Percentiles rank a stretch among this genome's conserved stretches.
Evolutionary conservation across 2,888 invertebrate species (phyloP).

Genomic region (Polydrusus tereticollis): DNA sequence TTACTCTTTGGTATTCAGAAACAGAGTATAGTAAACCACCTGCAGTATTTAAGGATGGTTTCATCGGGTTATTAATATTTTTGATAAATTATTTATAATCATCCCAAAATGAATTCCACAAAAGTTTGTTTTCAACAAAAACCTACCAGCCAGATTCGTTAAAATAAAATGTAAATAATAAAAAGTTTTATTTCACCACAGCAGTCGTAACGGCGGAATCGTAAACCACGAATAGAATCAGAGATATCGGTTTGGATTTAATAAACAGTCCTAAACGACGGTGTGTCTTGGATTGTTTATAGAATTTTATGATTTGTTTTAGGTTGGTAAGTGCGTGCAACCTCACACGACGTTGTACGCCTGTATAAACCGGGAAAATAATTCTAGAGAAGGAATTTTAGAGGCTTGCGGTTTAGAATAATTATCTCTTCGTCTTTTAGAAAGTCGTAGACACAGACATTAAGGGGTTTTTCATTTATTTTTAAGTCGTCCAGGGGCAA

Average conservation of each 20-base stretch:
- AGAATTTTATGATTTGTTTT: conserved; percentile 67
- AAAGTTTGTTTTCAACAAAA: conserved; percentile 32
- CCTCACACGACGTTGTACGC: conserved; percentile 64
- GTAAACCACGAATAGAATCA: conserved; percentile 32
- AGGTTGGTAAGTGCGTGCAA: conserved; percentile 66
- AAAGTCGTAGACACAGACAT: no score
- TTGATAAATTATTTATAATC: no score
- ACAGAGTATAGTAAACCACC: no score
- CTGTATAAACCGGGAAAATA: conserved; percentile 3
- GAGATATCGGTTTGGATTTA: conserved; percentile 43
- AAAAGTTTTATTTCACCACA: conserved; percentile 48
- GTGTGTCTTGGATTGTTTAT: conserved; percentile 60
- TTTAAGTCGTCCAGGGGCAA: no score
- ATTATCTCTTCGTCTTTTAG: no score
- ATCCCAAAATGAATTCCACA: no score
- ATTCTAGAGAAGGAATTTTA: no score
- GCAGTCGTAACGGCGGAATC: conserved; percentile 35
- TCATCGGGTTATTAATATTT: no score
- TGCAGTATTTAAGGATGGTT: no score
- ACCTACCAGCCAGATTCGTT: conserved; percentile 60
- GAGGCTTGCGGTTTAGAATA: no score
- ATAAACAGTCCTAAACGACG: conserved; percentile 47
- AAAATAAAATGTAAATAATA: conserved; percentile 39
- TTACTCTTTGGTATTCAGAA: no score
- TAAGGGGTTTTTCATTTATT: no score